Conservation (phyloP, 2,888 invertebrate species). For the Augochlorella aurata region DNA sequence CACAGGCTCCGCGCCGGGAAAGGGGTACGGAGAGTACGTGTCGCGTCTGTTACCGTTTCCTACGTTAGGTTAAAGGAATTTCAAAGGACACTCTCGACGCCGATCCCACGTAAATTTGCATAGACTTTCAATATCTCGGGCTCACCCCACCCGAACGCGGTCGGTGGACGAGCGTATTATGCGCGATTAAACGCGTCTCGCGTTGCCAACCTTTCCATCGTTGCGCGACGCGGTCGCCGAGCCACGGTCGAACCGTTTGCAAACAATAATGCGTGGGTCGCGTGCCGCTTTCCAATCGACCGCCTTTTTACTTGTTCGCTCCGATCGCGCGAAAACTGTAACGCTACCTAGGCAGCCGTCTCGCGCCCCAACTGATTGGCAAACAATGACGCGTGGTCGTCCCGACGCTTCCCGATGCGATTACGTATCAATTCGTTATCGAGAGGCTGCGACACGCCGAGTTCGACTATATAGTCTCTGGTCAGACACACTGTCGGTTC, state of each 20-base stretch:
- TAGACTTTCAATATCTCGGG: conserved; percentile 66
- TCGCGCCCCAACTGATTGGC: conserved; percentile 14
- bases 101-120: conserved; percentile 71
- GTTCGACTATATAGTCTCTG: background rate
- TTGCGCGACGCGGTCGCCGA: conserved; percentile 9
- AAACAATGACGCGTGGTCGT: conserved; percentile 29
- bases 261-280: conserved; percentile 53
- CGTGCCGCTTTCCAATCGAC: conserved; percentile 27
- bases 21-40: background rate
- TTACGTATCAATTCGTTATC: conserved; percentile 1
- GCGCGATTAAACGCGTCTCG: conserved; percentile 46
- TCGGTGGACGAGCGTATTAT: conserved; percentile 40
- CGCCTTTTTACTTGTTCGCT: background rate
- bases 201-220: conserved; percentile 41
- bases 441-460: background rate
- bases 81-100: conserved; percentile 56
- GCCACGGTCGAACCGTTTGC: conserved; percentile 6
- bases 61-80: conserved; percentile 49
- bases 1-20: background rate
- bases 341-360: conserved; percentile 7
- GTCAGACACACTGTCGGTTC: background rate
- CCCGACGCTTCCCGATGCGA: background rate
- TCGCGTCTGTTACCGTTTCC: conserved; percentile 6
- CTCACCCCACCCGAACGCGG: conserved; percentile 42
- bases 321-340: conserved; percentile 45